Percentiles rank a stretch among this genome's conserved stretches.
phyloP scores from a whole-genome alignment of 1,140 invertebrate genomes.

The Probaryconus sp. region DNA sequence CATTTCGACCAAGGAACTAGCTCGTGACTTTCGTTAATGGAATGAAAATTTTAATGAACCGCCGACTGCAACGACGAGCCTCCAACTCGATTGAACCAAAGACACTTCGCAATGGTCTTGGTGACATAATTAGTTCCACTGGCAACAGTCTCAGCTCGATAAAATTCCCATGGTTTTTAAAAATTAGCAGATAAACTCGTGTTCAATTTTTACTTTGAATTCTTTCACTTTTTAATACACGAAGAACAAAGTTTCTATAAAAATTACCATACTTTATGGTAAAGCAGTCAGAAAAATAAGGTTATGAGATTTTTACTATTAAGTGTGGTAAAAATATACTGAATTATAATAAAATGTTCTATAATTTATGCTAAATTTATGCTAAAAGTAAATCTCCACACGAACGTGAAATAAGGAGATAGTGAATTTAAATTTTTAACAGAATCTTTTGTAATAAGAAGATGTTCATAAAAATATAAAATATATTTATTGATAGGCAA shows the following conservation, averaged over 20 bases:
- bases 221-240: background rate
- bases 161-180: conserved; percentile 19
- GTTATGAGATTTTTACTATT: too few relatives aligned
- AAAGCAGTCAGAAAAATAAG: too few relatives aligned
- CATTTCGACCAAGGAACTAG: conserved; percentile 49
- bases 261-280: too few relatives aligned
- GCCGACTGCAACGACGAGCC: conserved; percentile 24
- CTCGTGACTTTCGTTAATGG: conserved; percentile 60
- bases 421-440: too few relatives aligned
- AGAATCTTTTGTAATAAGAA: too few relatives aligned
- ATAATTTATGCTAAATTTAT: too few relatives aligned
- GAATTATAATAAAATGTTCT: too few relatives aligned
- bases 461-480: too few relatives aligned
- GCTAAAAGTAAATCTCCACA: too few relatives aligned
- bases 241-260: too few relatives aligned
- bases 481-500: conserved; percentile 28
- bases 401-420: too few relatives aligned
- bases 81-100: conserved; percentile 38
- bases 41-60: conserved; percentile 59
- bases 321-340: too few relatives aligned
- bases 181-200: background rate
- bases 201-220: background rate
- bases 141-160: conserved; percentile 14
- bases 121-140: conserved; percentile 28
- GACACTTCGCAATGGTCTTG: conserved; percentile 24